Base-by-base conservation (phyloP, 2,888 invertebrate genomes). In the Terebella lapidaria region DNA sequence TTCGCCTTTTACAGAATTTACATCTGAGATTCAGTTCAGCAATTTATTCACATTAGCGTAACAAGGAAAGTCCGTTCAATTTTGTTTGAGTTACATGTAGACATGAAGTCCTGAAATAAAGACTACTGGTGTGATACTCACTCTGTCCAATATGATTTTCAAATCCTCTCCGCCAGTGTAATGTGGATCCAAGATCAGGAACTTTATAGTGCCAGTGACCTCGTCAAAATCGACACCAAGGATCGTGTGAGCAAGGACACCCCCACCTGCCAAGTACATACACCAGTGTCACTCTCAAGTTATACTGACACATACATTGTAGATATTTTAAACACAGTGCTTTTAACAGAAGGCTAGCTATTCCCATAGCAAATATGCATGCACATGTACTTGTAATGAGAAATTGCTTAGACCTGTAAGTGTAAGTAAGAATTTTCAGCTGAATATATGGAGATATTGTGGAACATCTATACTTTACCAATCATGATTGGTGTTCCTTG, bases 401-500 rank as follows among this genome's bases (percentile, higher is more conserved):
- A n/a, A n/a, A n/a, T n/a, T n/a, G n/a, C n/a, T n/a, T n/a, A n/a
- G n/a, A n/a, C n/a, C n/a, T n/a, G n/a, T n/a, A n/a, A n/a, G n/a
- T n/a, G n/a, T n/a, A n/a, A n/a, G n/a, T n/a, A n/a, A n/a, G n/a
- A n/a, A n/a, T n/a, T n/a, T n/a, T n/a, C n/a, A n/a, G n/a, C n/a
- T n/a, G n/a, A n/a, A n/a, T n/a, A n/a, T n/a, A n/a, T n/a, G n/a
- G n/a, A n/a, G n/a, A n/a, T n/a, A n/a, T n/a, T n/a, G n/a, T n/a
- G n/a, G n/a, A n/a, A n/a, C n/a, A n/a, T n/a, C n/a, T n/a, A n/a
- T n/a, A n/a, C n/a, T n/a, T 49, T 22, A 49, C 96, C 99, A 71
- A 99, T 96, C 99, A 99, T 99, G 61, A 99, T 86, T 25, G 99
- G 99, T 28, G 93, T 91, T 56, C 97, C 97, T 73, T 94, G 89